Base-by-base conservation (phyloP, 1,140 invertebrate genomes). In the Bicyclus anynana region DNA sequence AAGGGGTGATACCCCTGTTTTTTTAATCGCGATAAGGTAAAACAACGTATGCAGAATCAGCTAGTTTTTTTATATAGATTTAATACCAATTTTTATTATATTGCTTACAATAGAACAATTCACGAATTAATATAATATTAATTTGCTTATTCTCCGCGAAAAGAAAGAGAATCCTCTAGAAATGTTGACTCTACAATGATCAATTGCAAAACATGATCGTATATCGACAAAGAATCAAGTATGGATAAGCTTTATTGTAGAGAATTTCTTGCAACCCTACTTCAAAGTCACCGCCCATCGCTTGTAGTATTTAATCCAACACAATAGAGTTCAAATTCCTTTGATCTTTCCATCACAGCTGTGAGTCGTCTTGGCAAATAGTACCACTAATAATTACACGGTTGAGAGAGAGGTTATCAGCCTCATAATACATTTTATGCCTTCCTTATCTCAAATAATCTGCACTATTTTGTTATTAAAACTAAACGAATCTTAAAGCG, bases 331-430 rank as follows among this genome's bases (percentile, higher is more conserved):
- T 53, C 44, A 47, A 35, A 64, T 51, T 62, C 17, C 10, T 10
- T 12, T 53, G 23, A 9, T 5, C 62, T 49, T 55, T 67, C 65
- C 69, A 70, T 33, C 12, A 17, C 17, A 50, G 18, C 16, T 60
- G 26, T 29, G 21, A 21, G 3, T 72, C 70, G 59, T 73, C 72
- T 83, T 69, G 69, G 79, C 76, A 76, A 84, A 83, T 75, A 79
- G 75, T 79, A 77, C 76, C 73, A 77, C 68, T 75, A 74, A 83
- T 87, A 87, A 87, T 85, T 83, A 87, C 74, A 85, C 69, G 74
- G 73, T 81, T 77, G 70, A 73, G 72, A 77, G 68, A 73, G 73
- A 81, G 82, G 84, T 85, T 84, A 85, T 87, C 80, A 85, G 72
- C 82, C 80, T 83, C 66, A 76, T 74, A 74, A 76, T 79, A 68